These are phyloP conservation scores for Drosophila eohydei DNA, from an alignment of 2,888 invertebrate species.

Conservation along the genomic window DNA sequence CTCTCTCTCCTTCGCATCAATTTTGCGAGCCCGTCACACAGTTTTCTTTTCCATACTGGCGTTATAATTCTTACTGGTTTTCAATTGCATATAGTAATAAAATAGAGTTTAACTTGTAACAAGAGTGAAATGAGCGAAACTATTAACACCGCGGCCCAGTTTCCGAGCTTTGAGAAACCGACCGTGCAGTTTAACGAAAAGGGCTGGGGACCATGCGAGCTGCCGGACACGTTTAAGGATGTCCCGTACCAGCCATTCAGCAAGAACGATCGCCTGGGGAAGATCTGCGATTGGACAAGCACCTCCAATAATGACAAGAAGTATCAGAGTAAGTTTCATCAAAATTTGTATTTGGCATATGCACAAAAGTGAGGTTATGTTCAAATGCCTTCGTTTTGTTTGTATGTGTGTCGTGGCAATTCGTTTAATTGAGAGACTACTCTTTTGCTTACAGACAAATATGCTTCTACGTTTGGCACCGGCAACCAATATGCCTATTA, in stretches of 20 bases:
- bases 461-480: constrained; percentile 96
- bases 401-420: constrained; percentile 79
- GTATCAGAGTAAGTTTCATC: constrained; percentile 88
- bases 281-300: constrained; percentile 99
- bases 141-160: constrained; percentile 77
- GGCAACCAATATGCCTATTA: constrained; percentile 99
- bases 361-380: constrained; percentile 77
- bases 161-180: constrained; percentile 83
- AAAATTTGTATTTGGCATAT: constrained; percentile 16
- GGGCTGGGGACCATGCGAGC: constrained; percentile 99
- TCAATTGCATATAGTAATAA: constrained; percentile 22
- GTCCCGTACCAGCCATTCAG: constrained; percentile 99
- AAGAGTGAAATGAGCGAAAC: constrained; percentile 77
- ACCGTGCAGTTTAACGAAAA: constrained; percentile 84
- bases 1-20: constrained; percentile 48
- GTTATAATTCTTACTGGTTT: constrained; percentile 17
- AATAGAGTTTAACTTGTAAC: constrained; percentile 14
- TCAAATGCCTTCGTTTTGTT: constrained; percentile 34
- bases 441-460: constrained; percentile 87
- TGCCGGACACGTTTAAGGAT: constrained; percentile 89
- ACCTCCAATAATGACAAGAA: constrained; percentile 97
- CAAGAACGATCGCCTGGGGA: constrained; percentile 98
- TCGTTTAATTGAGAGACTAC: too few species aligned
- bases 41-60: constrained; percentile 36
- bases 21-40: constrained; percentile 45